Conservation (phyloP, 2,888 invertebrate species). For the Thelaira solivaga region DNA sequence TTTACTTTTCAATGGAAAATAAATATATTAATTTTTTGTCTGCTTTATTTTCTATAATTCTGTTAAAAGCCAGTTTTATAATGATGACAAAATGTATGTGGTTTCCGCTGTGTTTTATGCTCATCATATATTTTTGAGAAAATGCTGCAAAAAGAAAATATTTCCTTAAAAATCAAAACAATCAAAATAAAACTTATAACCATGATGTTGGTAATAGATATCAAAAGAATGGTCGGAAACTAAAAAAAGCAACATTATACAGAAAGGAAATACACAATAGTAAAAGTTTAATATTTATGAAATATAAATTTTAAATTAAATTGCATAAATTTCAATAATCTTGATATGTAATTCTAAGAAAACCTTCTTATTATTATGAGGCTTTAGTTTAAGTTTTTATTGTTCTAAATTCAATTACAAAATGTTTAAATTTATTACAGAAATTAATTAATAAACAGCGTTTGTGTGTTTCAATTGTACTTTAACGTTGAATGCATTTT, state of each 20-base stretch:
- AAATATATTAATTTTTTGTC: neutral
- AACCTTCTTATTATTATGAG: neutral
- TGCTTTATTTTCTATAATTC: neutral
- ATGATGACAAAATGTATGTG: conserved; percentile 47
- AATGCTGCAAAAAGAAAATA: conserved; percentile 1
- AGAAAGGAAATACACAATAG: conserved; percentile 45
- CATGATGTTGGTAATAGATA: neutral
- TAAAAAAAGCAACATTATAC: conserved; percentile 31
- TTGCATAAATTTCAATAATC: neutral
- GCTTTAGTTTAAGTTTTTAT: neutral
- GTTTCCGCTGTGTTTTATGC: conserved; percentile 51
- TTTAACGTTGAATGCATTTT: neutral
- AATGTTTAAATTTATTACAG: neutral
- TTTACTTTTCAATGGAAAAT: too few relatives aligned
- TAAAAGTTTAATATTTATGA: conserved; percentile 32
- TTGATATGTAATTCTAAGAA: neutral
- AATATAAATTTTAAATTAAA: conserved; percentile 28
- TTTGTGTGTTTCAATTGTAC: neutral
- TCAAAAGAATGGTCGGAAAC: conserved; percentile 39
- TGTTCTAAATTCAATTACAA: neutral
- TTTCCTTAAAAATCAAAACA: conserved; percentile 5
- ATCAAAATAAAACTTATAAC: conserved; percentile 8
- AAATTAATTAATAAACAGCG: conserved; percentile 22
- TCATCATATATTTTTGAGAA: conserved; percentile 27
- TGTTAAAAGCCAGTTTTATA: conserved; percentile 32